phyloP scores from a whole-genome alignment of 1,140 invertebrate genomes.

The Uloborus diversus region DNA sequence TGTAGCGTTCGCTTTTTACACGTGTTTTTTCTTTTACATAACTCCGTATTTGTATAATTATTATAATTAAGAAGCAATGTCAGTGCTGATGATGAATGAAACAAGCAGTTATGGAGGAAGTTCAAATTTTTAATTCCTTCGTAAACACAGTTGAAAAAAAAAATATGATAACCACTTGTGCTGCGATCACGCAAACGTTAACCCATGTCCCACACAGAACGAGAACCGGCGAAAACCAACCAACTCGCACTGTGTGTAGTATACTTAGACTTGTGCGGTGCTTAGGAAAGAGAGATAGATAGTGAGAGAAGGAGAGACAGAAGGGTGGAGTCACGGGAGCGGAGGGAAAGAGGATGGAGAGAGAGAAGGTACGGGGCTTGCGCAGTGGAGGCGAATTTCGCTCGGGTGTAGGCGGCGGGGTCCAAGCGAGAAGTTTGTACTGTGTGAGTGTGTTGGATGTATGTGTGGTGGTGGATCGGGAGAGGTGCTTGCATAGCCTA shows the following conservation, averaged over 20 bases:
- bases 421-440: constrained; percentile 33
- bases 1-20: too few relatives aligned
- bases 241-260: constrained; percentile 19
- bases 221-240: constrained; percentile 15
- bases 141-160: too few relatives aligned
- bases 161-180: too few relatives aligned
- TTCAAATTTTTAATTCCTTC: too few relatives aligned
- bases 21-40: too few relatives aligned
- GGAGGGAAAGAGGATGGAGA: constrained; percentile 1
- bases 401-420: background rate
- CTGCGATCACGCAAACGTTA: background rate
- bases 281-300: constrained; percentile 41
- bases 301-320: constrained; percentile 26
- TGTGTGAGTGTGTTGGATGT: constrained; percentile 35
- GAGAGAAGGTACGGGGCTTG: background rate
- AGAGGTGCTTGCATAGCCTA: constrained; percentile 33
- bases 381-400: background rate
- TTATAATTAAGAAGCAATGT: too few relatives aligned
- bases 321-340: background rate
- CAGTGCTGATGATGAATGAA: too few relatives aligned
- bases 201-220: too few relatives aligned
- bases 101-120: too few relatives aligned
- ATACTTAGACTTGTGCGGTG: constrained; percentile 10
- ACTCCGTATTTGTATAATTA: too few relatives aligned
- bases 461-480: constrained; percentile 6